phyloP scores from a whole-genome alignment of 2,888 invertebrate genomes.

The Drosophila paramelanica region DNA sequence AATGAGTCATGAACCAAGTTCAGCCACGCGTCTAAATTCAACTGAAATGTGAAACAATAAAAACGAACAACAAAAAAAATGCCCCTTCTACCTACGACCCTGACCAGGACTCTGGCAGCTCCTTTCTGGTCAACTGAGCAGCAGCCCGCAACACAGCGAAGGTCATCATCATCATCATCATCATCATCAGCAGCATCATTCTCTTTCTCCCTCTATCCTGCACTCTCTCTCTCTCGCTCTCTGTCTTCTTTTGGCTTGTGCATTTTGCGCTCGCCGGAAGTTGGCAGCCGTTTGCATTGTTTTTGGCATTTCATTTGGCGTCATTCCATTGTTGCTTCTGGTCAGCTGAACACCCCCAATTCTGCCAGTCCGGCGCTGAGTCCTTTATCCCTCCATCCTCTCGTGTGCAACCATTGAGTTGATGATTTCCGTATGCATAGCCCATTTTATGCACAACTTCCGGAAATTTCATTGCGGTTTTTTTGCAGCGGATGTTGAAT shows the following conservation, averaged over 20 bases:
- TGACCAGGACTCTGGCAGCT: constrained; percentile 38
- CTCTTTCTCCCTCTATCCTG: constrained; percentile 12
- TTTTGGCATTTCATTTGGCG: constrained; percentile 73
- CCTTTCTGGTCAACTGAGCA: constrained; percentile 76
- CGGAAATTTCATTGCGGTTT: constrained; percentile 81
- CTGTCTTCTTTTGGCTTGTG: constrained; percentile 34
- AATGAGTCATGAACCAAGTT: constrained; percentile 68
- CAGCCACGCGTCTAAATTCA: constrained; percentile 31
- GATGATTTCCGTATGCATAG: constrained; percentile 84
- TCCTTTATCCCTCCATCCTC: neutral
- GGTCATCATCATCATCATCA: constrained; percentile 62
- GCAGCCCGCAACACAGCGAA: constrained; percentile 38
- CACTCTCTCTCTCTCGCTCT: constrained; percentile 4
- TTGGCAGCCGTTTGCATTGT: constrained; percentile 80
- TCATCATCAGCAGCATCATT: constrained; percentile 28
- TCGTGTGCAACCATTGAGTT: constrained; percentile 79
- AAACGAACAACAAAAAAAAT: constrained; percentile 36
- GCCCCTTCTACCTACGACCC: constrained; percentile 22
- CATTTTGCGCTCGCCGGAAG: constrained; percentile 68
- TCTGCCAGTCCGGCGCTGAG: neutral
- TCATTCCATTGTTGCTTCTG: constrained; percentile 65
- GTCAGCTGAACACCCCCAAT: constrained; percentile 34
- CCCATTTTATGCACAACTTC: constrained; percentile 83
- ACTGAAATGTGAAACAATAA: constrained; percentile 65
- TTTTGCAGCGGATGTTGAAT: constrained; percentile 65